Conservation (phyloP, 2,797 vertebrate genomes). For the Emys orbicularis region DNA sequence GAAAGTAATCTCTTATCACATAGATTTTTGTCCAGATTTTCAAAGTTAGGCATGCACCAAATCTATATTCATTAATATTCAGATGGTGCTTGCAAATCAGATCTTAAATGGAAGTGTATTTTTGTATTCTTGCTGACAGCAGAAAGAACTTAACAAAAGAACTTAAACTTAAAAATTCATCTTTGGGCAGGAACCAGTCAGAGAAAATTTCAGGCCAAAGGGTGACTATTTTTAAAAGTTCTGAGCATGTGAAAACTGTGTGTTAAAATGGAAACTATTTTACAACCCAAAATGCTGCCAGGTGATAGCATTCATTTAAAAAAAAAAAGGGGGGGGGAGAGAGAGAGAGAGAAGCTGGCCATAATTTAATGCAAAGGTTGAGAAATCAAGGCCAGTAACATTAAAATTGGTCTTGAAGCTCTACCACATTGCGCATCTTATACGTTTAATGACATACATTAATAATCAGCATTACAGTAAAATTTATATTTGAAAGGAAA, state of each 20-base stretch:
- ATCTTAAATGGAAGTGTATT: neutral
- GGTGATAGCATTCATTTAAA: neutral
- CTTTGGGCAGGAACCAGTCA: neutral
- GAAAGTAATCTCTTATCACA: neutral
- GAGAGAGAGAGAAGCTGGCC: neutral
- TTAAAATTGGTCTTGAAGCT: neutral
- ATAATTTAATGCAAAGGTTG: neutral
- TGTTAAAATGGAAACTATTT: neutral
- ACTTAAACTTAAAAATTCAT: neutral
- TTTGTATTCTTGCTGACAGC: neutral
- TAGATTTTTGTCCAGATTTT: neutral
- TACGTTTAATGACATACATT: neutral
- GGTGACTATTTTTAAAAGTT: neutral
- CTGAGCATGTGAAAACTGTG: neutral
- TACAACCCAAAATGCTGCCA: fast-evolving
- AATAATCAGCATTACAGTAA: neutral
- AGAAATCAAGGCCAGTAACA: neutral
- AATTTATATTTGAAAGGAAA: neutral
- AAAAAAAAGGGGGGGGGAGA: no score
- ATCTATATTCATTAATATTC: neutral
- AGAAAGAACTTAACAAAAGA: neutral
- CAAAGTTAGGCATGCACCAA: neutral
- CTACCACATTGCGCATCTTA: neutral
- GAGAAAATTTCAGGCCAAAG: neutral
- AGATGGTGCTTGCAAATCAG: neutral